Evolutionary conservation across 2,113 vertebrate species (phyloP), one percentile per base, ranked within the genome.

Genomic region (Caranx melampygus): DNA sequence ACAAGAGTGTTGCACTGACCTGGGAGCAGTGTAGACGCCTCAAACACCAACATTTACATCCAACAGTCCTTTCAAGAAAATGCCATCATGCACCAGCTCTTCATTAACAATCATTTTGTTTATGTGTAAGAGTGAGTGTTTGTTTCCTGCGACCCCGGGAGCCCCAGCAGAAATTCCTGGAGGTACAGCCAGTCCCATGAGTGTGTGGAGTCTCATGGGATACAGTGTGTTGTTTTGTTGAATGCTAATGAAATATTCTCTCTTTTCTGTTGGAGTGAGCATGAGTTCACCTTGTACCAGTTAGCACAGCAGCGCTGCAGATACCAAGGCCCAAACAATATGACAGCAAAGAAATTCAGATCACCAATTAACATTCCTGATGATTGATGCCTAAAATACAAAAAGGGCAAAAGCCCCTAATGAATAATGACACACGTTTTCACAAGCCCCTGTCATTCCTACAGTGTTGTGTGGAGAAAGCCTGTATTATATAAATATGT

Each of bases 31-130:
- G 13, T 55, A 61, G 55, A 45, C 3, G 5, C 71, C 65, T 76
- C 45, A 55, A 47, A 61, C 65, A 60, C 10, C 35, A 69, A 74
- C 70, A 64, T 81, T 68, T 45, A 67, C 20, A 34, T 65, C 21
- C 15, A 20, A 59, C 3, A 16, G 10, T 18, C 49, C 60, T 55
- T 60, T 57, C 60, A 68, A 45, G 35, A 70, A 61, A 79, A 72
- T 14, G 21, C 0, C 47, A 33, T 49, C 2, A 10, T 42, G 57
- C 5, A 2, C 3, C 21, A 59, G 12, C 20, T 60, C 37, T 51
- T 44, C 55, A 18, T 37, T 49, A 7, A 63, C 59, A 54, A 66
- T 26, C 20, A 3, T 44, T 11, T 14, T 33, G 47, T 70, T n/a
- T 54, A 6, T 73, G 45, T 66, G n/a, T 69, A 20, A 47, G 40